phyloP scores from a whole-genome alignment of 2,888 invertebrate species.

The Aspidiotus destructor region DNA sequence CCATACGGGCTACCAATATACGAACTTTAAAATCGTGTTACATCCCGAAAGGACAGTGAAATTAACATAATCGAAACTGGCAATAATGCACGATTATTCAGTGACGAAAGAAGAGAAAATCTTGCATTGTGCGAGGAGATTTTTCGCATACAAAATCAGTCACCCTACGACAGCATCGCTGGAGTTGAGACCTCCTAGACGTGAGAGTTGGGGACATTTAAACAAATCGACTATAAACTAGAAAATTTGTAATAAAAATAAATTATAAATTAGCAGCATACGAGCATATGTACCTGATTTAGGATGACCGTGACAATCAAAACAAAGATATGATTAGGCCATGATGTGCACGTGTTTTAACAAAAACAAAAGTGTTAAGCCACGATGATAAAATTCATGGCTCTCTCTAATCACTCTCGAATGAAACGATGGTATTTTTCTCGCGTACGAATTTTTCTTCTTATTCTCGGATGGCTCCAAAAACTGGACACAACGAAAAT shows the following conservation, averaged over 20 bases:
- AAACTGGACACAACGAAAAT: not conserved
- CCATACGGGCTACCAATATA: too few relatives aligned
- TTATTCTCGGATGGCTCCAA: not conserved
- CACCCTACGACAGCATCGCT: too few relatives aligned
- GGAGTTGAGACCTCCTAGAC: too few relatives aligned
- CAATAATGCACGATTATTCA: too few relatives aligned
- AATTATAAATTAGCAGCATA: conserved; percentile 13
- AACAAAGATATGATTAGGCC: conserved; percentile 32
- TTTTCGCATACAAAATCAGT: too few relatives aligned
- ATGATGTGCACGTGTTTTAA: conserved; percentile 33
- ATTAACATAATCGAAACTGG: too few relatives aligned
- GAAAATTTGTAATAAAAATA: not conserved
- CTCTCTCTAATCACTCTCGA: conserved; percentile 9
- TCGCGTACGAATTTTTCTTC: not conserved
- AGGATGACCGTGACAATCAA: conserved; percentile 33
- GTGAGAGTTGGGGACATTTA: too few relatives aligned
- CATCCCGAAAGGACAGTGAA: too few relatives aligned
- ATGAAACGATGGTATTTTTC: not conserved
- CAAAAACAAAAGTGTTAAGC: conserved; percentile 21
- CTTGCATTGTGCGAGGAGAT: too few relatives aligned
- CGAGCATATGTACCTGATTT: conserved; percentile 24
- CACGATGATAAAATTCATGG: conserved; percentile 22
- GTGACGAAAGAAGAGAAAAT: too few relatives aligned
- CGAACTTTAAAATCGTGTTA: too few relatives aligned
- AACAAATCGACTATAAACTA: not conserved